Base-by-base conservation (phyloP, 1,140 invertebrate species). In the Nymphalis io region DNA sequence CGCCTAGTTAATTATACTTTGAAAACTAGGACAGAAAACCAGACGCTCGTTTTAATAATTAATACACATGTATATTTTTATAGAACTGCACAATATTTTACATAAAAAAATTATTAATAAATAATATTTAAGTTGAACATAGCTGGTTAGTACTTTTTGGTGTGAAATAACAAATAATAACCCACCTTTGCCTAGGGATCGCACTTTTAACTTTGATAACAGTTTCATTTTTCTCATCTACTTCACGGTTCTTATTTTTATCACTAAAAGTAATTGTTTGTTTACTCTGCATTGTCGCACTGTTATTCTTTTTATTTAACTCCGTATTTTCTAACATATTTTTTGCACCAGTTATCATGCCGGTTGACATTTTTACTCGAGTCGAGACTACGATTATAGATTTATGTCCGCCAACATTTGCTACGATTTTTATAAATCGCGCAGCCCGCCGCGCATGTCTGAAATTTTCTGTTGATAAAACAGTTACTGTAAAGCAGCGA, bases 131-230 rank as follows among this genome's bases (percentile, higher is more conserved):
- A 33, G 27, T 33, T 33, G 6, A 33, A 33, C 2, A 33, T 33
- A 33, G 27, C 27, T 33, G 10, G 5, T 33, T 33, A 5, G 0
- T 8, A 33, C 4, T 33, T 5, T 0, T 33, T 33, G 27, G 27
- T 33, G 27, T 33, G 27, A 8, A 53, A 63, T 11, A 38, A 68
- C 6, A 68, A 68, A n/a, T n/a, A n/a, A n/a, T n/a, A n/a, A 80
- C 67, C 80, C 65, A 91, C 89, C 86, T 77, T 80, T 79, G 71
- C 71, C 85, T 88, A 64, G 89, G 89, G 75, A 91, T 87, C 73
- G 75, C 87, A 87, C 89, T 91, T 81, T 91, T 91, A 59, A 91
- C 89, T 89, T 89, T 91, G 44, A 91, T 91, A 74, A 82, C 68
- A 27, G 82, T 87, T 53, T 79, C 82, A 63, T 61, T 77, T 63